These are phyloP conservation scores for Lagocephalus sceleratus DNA, from an alignment of 2,797 vertebrate genomes.

Conservation along the genomic window DNA sequence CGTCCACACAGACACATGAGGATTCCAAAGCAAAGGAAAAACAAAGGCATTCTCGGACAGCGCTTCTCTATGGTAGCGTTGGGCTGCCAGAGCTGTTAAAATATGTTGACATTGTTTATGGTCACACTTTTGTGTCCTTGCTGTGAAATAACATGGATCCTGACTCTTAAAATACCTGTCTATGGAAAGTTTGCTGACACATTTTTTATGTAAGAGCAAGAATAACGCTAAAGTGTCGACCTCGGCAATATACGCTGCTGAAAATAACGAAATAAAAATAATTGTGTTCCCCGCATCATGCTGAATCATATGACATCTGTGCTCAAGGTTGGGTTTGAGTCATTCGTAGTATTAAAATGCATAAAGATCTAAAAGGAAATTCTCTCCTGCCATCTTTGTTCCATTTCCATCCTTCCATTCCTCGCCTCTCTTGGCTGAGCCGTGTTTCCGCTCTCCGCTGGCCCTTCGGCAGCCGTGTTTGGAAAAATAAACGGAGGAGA, in stretches of 20 bases:
- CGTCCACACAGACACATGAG: conserved; percentile 8
- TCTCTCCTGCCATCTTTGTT: conserved; percentile 2
- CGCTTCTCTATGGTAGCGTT: not conserved
- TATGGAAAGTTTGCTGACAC: no score
- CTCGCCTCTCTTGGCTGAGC: conserved; percentile 36
- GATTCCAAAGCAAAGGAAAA: conserved; percentile 7
- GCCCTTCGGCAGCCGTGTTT: conserved; percentile 45
- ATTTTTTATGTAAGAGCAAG: not conserved
- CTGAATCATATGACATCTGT: conserved; percentile 17
- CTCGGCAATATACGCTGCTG: conserved; percentile 16
- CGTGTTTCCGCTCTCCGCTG: conserved; percentile 40
- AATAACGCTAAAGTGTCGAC: not conserved
- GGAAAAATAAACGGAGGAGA: conserved; percentile 56
- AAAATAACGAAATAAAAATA: conserved; percentile 12
- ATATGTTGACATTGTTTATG: not conserved
- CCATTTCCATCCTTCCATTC: conserved; percentile 24
- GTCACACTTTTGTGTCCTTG: conserved; percentile 6
- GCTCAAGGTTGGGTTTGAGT: conserved; percentile 34
- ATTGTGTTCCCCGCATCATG: conserved; percentile 16
- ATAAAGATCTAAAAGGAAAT: conserved; percentile 47
- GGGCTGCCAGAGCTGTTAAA: not conserved
- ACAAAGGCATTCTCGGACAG: conserved; percentile 9
- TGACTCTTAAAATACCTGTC: not conserved
- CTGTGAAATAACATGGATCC: not conserved
- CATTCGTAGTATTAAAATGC: conserved; percentile 50